Base-by-base conservation (phyloP, 2,113 vertebrate genomes). In the Gasterosteus nipponicus region DNA sequence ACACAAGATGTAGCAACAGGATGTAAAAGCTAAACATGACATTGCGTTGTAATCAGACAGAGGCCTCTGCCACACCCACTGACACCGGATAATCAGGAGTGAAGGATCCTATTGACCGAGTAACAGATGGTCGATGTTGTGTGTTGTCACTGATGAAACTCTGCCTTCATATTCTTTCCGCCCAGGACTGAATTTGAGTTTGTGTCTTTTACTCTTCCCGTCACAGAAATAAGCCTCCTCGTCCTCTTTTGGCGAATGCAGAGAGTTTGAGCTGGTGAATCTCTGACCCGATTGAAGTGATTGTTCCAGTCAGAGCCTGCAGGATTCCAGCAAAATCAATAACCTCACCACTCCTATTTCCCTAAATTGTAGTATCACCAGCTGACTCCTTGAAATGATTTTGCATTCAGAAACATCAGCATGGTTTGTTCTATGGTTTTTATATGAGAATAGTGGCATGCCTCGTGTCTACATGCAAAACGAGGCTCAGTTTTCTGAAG, bases 121-220 rank as follows among this genome's bases (percentile, higher is more conserved):
- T 67, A 78, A 51, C 81, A 89, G 84, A 81, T 87, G 91, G 85
- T 8, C 61, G 74, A 72, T 78, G 77, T 54, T 77, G 11, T 22
- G 26, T 54, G 75, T 56, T 57, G 54, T 65, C 49, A 57, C 61
- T 56, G 11, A n/a, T 38, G 39, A 26, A 54, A 38, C 58, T 76
- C 29, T n/a, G 22, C n/a, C 54, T 53, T 29, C 11, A 15, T 39
- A 35, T 33, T 10, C 42, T 47, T 11, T 7, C 7, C 38, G 57
- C 56, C 39, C 70, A 47, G 49, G n/a, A 12, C 18, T 56, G 73
- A 51, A 44, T 80, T 84, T 81, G 33, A 29, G 69, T 57, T 68
- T 38, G 67, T 61, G 46, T 70, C 56, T 79, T 86, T 44, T 74
- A 58, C 51, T 68, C 47, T 81, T 76, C 57, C 61, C 81, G 71